Evolutionary conservation across 2,113 vertebrate species (phyloP).

Genomic region (Theristicus caerulescens): DNA sequence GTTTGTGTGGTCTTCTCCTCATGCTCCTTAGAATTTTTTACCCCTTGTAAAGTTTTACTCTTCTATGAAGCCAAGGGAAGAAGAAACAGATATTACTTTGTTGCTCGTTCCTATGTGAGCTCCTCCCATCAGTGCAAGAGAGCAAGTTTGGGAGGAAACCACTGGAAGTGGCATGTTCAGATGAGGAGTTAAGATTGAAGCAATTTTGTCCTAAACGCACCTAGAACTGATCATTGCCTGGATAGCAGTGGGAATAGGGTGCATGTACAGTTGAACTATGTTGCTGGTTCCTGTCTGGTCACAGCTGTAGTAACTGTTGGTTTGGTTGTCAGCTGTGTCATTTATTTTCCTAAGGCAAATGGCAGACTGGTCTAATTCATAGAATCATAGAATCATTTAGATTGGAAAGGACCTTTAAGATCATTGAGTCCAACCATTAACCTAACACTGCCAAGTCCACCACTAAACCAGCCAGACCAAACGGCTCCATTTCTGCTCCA

Average conservation of each 20-base stretch:
- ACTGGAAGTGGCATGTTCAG: neutral
- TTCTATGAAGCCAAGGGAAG: neutral
- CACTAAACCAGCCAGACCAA: neutral
- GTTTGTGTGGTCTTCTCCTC: neutral
- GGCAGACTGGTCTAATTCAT: neutral
- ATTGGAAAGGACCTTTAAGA: neutral
- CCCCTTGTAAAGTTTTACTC: neutral
- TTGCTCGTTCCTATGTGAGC: neutral
- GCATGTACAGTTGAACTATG: neutral
- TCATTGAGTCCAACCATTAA: neutral
- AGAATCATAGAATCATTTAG: neutral
- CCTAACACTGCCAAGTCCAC: neutral
- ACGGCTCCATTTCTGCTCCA: neutral
- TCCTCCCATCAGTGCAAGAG: neutral
- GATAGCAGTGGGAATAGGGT: neutral
- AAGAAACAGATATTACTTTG: neutral
- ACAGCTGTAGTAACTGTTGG: neutral
- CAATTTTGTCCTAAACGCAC: neutral
- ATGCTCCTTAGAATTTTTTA: neutral
- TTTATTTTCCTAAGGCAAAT: neutral
- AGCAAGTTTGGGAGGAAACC: neutral
- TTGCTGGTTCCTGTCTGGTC: neutral
- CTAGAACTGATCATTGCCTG: neutral
- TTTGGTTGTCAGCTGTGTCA: neutral
- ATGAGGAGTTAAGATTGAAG: neutral